Percentiles rank a stretch among this genome's conserved stretches.
phyloP scores from a whole-genome alignment of 2,888 invertebrate species.

The Drosophila flavopinicola region DNA sequence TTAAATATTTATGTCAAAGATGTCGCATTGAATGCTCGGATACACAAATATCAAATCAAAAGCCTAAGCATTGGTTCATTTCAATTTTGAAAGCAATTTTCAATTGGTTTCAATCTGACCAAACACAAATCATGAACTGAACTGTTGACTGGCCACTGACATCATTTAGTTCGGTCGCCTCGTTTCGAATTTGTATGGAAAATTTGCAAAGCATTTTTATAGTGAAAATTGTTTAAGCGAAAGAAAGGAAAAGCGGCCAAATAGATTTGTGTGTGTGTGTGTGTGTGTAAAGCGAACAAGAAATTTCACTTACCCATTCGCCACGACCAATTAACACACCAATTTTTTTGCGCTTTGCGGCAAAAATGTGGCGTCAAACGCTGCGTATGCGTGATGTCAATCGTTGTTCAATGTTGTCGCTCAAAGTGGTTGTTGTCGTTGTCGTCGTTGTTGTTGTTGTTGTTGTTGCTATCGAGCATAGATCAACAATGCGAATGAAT shows the following conservation, averaged over 20 bases:
- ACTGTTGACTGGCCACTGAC: slow-evolving; percentile 1
- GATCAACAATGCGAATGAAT: slow-evolving; percentile 30
- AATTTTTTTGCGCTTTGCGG: slow-evolving; percentile 19
- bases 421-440: slow-evolving; percentile 7
- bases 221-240: slow-evolving; percentile 19
- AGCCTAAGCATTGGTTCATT: no score
- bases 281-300: slow-evolving; percentile 23
- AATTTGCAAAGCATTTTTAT: slow-evolving; percentile 5
- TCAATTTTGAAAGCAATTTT: no score
- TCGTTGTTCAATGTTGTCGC: slow-evolving; percentile 27
- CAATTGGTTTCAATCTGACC: no score
- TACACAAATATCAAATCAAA: no score
- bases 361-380: slow-evolving; percentile 27
- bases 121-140: no score
- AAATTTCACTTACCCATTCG: slow-evolving; percentile 45
- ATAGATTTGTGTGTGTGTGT: neutral
- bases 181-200: neutral
- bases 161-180: neutral
- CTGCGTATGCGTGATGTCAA: slow-evolving; percentile 54
- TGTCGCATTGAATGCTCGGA: no score
- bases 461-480: slow-evolving; percentile 6
- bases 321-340: slow-evolving; percentile 53
- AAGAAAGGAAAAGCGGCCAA: slow-evolving; percentile 20
- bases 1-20: no score
- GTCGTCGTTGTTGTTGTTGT: slow-evolving; percentile 17